Percentiles rank a stretch among this genome's conserved stretches.
These are phyloP conservation scores for Sus scrofa DNA, from an alignment of 2,113 vertebrate species.

Conservation along the genomic window T2T-Sscrofa CM000817.6:30119001-30119500, in stretches of 20 bases:
- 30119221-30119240: slow-evolving; percentile 58
- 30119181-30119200: slow-evolving; percentile 77
- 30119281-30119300: slow-evolving; percentile 69
- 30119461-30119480: neutral
- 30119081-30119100: neutral
- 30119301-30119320: slow-evolving; percentile 39
- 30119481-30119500: neutral
- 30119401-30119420: slow-evolving; percentile 26
- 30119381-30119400: slow-evolving; percentile 32
- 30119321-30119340: slow-evolving; percentile 67
- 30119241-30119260: slow-evolving; percentile 77
- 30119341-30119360: slow-evolving; percentile 68
- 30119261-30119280: slow-evolving; percentile 72
- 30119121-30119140: too few relatives aligned
- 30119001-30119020: neutral
- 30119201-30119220: slow-evolving; percentile 72
- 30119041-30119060: slow-evolving; percentile 9
- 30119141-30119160: neutral
- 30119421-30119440: neutral
- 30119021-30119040: slow-evolving; percentile 40
- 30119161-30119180: neutral
- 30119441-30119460: neutral
- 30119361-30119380: slow-evolving; percentile 78
- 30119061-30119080: neutral
- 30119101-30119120: neutral